Evolutionary conservation across 2,797 vertebrate genomes (phyloP), one percentile per base, ranked within the genome.

Genomic region (Sebastes minor): DNA sequence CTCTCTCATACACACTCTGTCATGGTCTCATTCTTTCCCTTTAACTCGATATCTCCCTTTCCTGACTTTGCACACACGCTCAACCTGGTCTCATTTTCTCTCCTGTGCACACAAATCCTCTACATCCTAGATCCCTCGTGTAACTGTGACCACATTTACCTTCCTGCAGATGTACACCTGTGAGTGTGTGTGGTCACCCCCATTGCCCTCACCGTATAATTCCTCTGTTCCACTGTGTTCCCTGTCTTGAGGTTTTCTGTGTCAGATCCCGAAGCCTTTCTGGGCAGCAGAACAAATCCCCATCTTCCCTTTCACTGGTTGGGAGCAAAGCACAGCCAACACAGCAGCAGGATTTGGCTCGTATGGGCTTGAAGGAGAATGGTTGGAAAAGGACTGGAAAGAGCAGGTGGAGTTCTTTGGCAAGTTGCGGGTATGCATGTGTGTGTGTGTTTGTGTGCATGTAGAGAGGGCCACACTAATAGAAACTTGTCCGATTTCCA

Each of bases 331-430:
- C 76, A 35, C 64, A 73, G 81, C 76, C 83, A 86, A 52, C 83
- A 73, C 88, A 89, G 85, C 83, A 71, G 81, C 76, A 82, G 80
- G 84, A 86, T 83, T 89, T 79, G 80, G 80, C 78, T 59, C 7
- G 27, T 79, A 62, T 56, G 4, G 25, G 61, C 77, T 38, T 22
- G 60, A 72, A 33, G 81, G 73, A 89, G 63, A 91, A 89, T 82
- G 82, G 76, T 59, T 89, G 84, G 82, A 90, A 74, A 74, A 74
- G 71, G 67, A 78, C 82, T 84, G 75, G 77, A 85, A 74, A 73
- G 85, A 91, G 93, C 91, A 94, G 88, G 91, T 94, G 90, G 87
- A 89, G 72, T 71, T 81, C 63, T 80, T 72, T 91, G 88, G 87
- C 74, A 76, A 74, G 67, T 52, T 60, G 64, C 9, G 52, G 65